phyloP scores from a whole-genome alignment of 2,113 vertebrate genomes.

The Tursiops truncatus region DNA sequence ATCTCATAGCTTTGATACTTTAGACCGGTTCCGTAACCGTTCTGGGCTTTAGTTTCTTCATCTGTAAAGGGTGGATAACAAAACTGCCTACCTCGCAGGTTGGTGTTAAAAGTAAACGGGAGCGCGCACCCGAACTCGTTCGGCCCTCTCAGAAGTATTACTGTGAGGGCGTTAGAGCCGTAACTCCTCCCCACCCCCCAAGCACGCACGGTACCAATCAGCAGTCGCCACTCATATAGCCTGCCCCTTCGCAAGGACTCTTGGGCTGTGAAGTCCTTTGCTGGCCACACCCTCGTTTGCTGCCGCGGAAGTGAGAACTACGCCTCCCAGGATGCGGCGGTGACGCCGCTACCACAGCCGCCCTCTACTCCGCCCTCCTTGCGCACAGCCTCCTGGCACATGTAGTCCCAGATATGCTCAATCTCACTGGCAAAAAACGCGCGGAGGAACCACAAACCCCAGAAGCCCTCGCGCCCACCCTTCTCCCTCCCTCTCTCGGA shows the following conservation, averaged over 20 bases:
- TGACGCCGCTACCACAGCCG: background rate
- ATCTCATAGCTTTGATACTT: background rate
- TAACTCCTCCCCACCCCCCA: background rate
- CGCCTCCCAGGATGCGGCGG: slow-evolving; percentile 52
- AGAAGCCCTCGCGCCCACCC: slow-evolving; percentile 45
- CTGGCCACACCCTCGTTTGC: background rate
- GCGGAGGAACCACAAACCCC: slow-evolving; percentile 75
- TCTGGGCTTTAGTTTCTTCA: background rate
- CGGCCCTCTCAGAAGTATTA: background rate
- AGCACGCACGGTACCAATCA: background rate
- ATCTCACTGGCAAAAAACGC: fast-evolving
- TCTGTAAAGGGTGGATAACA: background rate
- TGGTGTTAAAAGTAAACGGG: background rate
- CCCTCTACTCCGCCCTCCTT: slow-evolving; percentile 32
- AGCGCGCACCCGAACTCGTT: fast-evolving
- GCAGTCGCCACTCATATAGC: background rate
- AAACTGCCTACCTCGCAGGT: background rate
- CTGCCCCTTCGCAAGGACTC: slow-evolving; percentile 27
- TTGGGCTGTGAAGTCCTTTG: slow-evolving; percentile 70
- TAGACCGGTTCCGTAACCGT: background rate
- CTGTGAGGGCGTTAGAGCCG: background rate
- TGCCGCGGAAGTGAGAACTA: slow-evolving; percentile 46
- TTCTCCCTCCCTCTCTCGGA: slow-evolving; percentile 62
- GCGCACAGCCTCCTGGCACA: slow-evolving; percentile 25
- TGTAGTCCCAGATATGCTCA: background rate